phyloP scores from a whole-genome alignment of 2,113 vertebrate species.

The Osmerus eperlanus region DNA sequence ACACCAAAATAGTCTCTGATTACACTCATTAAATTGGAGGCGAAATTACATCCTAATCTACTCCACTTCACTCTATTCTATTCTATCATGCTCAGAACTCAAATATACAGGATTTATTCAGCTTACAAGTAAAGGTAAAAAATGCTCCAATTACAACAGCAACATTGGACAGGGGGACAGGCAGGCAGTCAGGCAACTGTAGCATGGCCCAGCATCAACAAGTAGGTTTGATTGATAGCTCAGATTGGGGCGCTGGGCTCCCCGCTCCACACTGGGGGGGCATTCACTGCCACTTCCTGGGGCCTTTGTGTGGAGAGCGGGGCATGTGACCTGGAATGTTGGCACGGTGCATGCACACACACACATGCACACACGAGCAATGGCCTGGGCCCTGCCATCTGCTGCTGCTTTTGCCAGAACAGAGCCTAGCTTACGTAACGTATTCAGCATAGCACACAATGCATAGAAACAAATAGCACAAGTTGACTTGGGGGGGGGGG shows the following conservation, averaged over 20 bases:
- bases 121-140: neutral
- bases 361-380: too few relatives aligned
- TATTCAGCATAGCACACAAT: conserved; percentile 38
- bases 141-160: neutral
- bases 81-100: neutral
- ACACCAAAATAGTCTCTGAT: conserved; percentile 8
- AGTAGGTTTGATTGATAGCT: conserved; percentile 42
- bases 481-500: conserved; percentile 28
- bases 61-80: neutral
- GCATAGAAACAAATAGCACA: conserved; percentile 45
- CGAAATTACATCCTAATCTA: too few relatives aligned
- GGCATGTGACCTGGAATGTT: conserved; percentile 47
- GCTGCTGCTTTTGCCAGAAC: conserved; percentile 37
- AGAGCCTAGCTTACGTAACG: conserved; percentile 40
- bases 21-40: conserved; percentile 7
- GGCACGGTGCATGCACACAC: conserved; percentile 20
- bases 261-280: conserved; percentile 31
- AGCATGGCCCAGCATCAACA: conserved; percentile 24
- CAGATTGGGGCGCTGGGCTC: conserved; percentile 31
- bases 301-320: conserved; percentile 39
- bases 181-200: conserved; percentile 12
- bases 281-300: conserved; percentile 46
- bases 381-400: conserved; percentile 35
- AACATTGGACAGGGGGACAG: conserved; percentile 5
- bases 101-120: neutral